Evolutionary conservation across 2,797 vertebrate genomes (phyloP), one percentile per base, ranked within the genome.

Genomic region (Smutsia gigantea): DNA sequence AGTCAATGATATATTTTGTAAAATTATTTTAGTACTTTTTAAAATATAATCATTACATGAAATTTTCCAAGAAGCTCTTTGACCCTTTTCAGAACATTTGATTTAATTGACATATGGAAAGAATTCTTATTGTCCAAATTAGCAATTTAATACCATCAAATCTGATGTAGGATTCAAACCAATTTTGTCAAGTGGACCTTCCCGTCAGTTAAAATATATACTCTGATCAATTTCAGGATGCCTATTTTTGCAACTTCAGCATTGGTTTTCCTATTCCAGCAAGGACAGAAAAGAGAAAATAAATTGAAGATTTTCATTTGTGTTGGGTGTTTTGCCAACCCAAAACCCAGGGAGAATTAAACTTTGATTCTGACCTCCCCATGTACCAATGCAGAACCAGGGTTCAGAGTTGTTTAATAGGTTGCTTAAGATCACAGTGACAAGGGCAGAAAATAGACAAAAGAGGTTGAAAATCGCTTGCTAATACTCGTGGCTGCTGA

Each of bases 101-200:
- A 74, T 96, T 93, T 86, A 78, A 88, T 90, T 91, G 51, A 75
- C 95, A 84, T 72, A 42, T 15, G 51, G 42, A 68, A 95, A 93
- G 31, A 94, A 86, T 72, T 42, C 21, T 31, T 31, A 42, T 63
- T 93, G 0, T 77, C 46, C 92, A 94, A 88, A 61, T 59, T 51
- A 84, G 53, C 23, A 87, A 83, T 83, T 92, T 55, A 74, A 75
- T 85, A 90, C 5, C 29, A 87, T 69, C 42, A 69, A 5, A 85
- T 34, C 57, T 66, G 81, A 84, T 55, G 21, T 51, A 34, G 23
- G n/a, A 53, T 75, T 57, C 74, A 86, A 89, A 87, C 2, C 23
- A 88, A 59, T 86, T 79, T 79, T 90, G 25, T 66, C 81, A 89
- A 87, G 39, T 75, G 15, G 18, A 77, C 29, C 27, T 88, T 89